Evolutionary conservation across 1,140 invertebrate species (phyloP).

Genomic region (Stenopsyche tienmushanensis): DNA sequence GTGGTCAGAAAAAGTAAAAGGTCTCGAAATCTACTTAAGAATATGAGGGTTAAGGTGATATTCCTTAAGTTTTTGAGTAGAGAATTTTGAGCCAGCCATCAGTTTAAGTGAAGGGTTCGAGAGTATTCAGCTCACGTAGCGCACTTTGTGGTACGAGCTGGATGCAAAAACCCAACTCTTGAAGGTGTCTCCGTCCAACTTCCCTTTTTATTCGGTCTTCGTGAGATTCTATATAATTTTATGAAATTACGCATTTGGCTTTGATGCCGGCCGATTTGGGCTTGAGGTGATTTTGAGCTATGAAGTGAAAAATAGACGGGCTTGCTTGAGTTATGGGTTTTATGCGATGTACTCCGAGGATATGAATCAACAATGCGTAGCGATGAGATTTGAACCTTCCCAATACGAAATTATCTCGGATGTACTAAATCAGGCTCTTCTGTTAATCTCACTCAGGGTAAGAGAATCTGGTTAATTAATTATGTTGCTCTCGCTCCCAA

Average conservation of each 20-base stretch:
- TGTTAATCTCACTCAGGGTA: not conserved
- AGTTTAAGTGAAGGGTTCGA: not conserved
- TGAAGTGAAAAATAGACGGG: too few relatives aligned
- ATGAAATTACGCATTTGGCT: too few relatives aligned
- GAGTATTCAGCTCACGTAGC: conserved; percentile 11
- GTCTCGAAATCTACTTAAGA: not conserved
- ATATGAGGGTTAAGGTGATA: not conserved
- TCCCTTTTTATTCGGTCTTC: too few relatives aligned
- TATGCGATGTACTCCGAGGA: too few relatives aligned
- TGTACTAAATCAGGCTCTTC: not conserved
- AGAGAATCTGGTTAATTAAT: not conserved
- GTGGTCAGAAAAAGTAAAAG: not conserved
- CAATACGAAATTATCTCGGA: too few relatives aligned
- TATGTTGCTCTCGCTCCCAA: not conserved
- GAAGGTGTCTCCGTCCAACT: too few relatives aligned
- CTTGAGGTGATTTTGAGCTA: too few relatives aligned
- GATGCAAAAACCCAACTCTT: not conserved
- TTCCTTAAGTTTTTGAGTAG: not conserved
- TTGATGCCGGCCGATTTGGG: too few relatives aligned
- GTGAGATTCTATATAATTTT: too few relatives aligned
- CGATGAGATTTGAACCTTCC: too few relatives aligned
- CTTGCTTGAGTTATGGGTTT: too few relatives aligned
- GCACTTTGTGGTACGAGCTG: not conserved
- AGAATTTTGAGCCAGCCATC: not conserved
- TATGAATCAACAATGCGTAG: too few relatives aligned